Conservation (phyloP, 2,888 invertebrate species). For the Uropetala carovei region DNA sequence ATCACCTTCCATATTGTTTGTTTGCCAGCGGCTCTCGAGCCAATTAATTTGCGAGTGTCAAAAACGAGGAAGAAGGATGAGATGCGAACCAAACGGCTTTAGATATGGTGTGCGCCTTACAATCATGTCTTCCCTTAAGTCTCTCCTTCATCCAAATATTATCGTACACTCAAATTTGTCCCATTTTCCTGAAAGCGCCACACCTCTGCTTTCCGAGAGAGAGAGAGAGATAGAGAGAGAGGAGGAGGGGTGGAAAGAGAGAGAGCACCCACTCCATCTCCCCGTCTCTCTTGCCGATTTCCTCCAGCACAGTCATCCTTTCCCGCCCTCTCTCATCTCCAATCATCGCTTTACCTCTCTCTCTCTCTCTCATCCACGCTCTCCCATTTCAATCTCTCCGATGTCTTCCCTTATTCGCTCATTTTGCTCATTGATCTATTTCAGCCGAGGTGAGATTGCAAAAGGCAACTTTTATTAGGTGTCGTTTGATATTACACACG, state of each 20-base stretch:
- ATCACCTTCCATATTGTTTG: background rate
- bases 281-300: background rate
- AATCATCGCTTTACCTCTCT: background rate
- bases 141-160: background rate
- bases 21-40: background rate
- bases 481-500: too few species aligned
- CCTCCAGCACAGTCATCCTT: background rate
- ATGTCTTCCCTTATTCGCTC: background rate
- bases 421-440: background rate
- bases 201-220: too few species aligned
- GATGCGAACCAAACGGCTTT: background rate
- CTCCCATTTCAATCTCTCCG: background rate
- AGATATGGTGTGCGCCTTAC: background rate
- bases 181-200: too few species aligned
- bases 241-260: too few species aligned
- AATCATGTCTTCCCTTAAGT: too few species aligned
- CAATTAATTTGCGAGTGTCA: too few species aligned
- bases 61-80: too few species aligned
- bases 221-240: too few species aligned
- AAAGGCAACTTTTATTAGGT: too few species aligned
- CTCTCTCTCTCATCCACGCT: slow-evolving; percentile 5
- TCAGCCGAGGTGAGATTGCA: too few species aligned
- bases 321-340: background rate
- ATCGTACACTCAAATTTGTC: background rate
- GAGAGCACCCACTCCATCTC: background rate